Evolutionary conservation across 2,113 vertebrate genomes (phyloP).

Genomic region (Brachyhypopomus gauderio): DNA sequence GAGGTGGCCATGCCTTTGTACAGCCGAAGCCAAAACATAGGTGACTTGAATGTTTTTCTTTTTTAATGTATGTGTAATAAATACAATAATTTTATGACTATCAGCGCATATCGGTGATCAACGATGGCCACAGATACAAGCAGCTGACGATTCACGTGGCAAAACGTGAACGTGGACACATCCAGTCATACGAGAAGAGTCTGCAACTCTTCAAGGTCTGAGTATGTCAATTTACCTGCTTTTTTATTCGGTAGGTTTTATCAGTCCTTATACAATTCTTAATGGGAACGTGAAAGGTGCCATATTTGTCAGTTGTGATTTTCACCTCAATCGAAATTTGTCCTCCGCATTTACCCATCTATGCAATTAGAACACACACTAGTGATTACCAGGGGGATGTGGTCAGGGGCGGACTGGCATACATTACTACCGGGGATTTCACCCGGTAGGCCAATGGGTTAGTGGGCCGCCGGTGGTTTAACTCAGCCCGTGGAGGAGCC

Average conservation of each 20-base stretch:
- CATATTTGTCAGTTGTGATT: no score
- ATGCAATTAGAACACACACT: no score
- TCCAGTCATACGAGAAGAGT: not conserved
- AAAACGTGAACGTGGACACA: not conserved
- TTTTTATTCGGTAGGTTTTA: slow-evolving; percentile 1
- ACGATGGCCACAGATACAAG: not conserved
- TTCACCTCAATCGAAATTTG: no score
- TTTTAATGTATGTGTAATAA: not conserved
- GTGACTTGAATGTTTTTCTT: not conserved
- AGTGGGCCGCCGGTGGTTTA: no score
- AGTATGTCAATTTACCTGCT: not conserved
- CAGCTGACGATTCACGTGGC: not conserved
- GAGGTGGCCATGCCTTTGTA: slow-evolving; percentile 14
- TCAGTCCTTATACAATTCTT: not conserved
- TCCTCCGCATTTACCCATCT: no score
- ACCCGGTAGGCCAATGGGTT: no score
- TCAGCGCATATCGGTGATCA: not conserved
- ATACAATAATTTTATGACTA: not conserved
- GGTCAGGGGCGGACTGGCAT: no score
- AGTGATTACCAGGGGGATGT: no score
- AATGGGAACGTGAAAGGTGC: no score
- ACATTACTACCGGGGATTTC: no score
- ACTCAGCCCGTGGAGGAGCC: no score
- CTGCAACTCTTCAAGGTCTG: not conserved
- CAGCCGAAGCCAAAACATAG: not conserved